Percentiles rank a stretch among this genome's conserved stretches.
Evolutionary conservation across 1,140 invertebrate species (phyloP).

Genomic region (Musca domestica): DNA sequence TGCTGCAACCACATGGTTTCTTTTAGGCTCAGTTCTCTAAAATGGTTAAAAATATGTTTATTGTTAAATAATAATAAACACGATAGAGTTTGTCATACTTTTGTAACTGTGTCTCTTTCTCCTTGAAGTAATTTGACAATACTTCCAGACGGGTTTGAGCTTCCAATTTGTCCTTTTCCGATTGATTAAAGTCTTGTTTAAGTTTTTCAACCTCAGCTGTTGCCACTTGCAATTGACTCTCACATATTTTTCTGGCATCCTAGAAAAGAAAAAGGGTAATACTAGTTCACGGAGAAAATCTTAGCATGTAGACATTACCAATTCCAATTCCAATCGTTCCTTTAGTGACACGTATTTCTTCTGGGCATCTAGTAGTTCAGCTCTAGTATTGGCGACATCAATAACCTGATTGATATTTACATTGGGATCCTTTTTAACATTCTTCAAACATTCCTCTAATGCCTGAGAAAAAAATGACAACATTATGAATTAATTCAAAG

Average conservation of each 20-base stretch:
- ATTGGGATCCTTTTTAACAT: conserved; percentile 53
- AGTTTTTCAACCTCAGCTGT: conserved; percentile 55
- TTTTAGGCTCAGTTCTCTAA: conserved; percentile 73
- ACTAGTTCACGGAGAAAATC: background rate
- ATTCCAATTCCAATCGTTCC: conserved; percentile 53
- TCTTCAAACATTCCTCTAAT: conserved; percentile 55
- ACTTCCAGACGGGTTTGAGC: conserved; percentile 80
- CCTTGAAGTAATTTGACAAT: conserved; percentile 82
- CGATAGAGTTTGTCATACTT: conserved; percentile 59
- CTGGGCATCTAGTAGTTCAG: conserved; percentile 56
- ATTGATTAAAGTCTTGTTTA: conserved; percentile 66
- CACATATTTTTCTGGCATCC: conserved; percentile 32
- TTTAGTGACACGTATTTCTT: conserved; percentile 51
- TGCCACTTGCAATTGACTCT: conserved; percentile 40
- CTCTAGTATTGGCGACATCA: conserved; percentile 55
- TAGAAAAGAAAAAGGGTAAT: conserved; percentile 1
- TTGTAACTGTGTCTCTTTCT: conserved; percentile 80
- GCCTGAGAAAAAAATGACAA: conserved; percentile 27
- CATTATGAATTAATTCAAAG: background rate
- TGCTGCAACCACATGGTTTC: conserved; percentile 80
- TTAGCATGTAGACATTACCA: conserved; percentile 30
- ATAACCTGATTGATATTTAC: conserved; percentile 53
- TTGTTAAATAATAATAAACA: background rate
- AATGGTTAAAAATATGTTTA: background rate
- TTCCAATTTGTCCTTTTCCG: conserved; percentile 76